Conservation (phyloP, 2,888 invertebrate species). For the Drosophila aldrichi region DNA sequence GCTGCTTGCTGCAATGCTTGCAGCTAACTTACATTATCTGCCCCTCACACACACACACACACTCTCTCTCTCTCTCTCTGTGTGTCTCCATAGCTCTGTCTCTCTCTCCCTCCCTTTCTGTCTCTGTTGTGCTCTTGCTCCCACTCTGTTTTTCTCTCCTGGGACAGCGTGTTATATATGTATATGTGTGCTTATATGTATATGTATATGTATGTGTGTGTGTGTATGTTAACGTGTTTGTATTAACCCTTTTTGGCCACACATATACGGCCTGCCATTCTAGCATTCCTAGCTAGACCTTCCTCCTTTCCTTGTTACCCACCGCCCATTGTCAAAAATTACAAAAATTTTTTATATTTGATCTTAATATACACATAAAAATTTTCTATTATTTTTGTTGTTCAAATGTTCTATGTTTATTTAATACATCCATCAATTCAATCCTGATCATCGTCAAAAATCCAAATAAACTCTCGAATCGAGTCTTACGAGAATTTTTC, state of each 20-base stretch:
- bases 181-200: neutral
- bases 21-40: constrained; percentile 26
- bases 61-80: neutral
- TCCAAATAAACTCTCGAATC: no score
- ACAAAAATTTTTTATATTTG: no score
- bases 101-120: no score
- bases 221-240: neutral
- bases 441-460: no score
- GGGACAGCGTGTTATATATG: neutral
- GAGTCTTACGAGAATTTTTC: no score
- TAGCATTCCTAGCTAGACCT: constrained; percentile 23
- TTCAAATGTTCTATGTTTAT: no score
- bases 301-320: constrained; percentile 19
- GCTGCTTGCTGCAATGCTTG: constrained; percentile 49
- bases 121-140: constrained; percentile 1
- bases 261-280: constrained; percentile 15
- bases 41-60: neutral
- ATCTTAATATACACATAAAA: neutral
- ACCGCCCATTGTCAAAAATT: constrained; percentile 2
- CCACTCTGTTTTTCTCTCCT: constrained; percentile 16
- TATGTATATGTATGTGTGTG: neutral
- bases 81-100: neutral
- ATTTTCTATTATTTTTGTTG: no score
- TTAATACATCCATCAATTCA: neutral
- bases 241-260: constrained; percentile 11